Base-by-base conservation (phyloP, 23 tunicate genomes). In the Clavelina lepadiformis region DNA sequence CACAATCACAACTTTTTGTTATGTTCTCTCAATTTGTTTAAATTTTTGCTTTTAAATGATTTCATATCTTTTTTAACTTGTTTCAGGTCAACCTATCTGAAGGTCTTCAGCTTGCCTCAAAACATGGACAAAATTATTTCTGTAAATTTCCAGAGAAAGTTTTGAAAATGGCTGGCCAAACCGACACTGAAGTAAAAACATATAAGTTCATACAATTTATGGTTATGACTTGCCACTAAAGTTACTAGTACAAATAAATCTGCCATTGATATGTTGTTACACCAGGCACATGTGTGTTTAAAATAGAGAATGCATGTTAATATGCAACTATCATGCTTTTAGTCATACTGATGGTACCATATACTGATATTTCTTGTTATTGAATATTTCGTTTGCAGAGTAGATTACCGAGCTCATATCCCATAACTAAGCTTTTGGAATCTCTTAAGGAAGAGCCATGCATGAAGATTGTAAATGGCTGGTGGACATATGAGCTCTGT, bases 401-500 rank as follows among this genome's bases (percentile, higher is more conserved):
- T 15, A 72, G 64, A 50, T 34, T 81, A 13, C 67, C 88, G 3
- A 28, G 27, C n/a, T 61, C 59, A 20, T 75, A 68, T 31, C 88
- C 88, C 0, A 32, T 81, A 1, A 23, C 63, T 18, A 60, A 63
- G 26, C 61, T 85, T 13, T 44, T 85, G 31, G 72, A 78, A 27
- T 76, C 91, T 21, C 30, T 82, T 31, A 65, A 58, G 7, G 34
- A 24, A 1, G 32, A 74, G 20, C 46, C 67, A 0, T 85, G 94
- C 32, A 55, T 85, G 5, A 85, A 71, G 33, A 63, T 51, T 5
- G 69, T 85, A 6, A 78, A 77, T 24, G 94, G 94, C 4, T 85
- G 94, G 94, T 85, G 94, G 94, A 85, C 94, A 3, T 85, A 85
- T 64, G 84, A 85, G 57, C 56, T 77, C 44, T 85, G 94, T 46